Evolutionary conservation across 2,888 invertebrate species (phyloP).

Genomic region (Sesia apiformis): DNA sequence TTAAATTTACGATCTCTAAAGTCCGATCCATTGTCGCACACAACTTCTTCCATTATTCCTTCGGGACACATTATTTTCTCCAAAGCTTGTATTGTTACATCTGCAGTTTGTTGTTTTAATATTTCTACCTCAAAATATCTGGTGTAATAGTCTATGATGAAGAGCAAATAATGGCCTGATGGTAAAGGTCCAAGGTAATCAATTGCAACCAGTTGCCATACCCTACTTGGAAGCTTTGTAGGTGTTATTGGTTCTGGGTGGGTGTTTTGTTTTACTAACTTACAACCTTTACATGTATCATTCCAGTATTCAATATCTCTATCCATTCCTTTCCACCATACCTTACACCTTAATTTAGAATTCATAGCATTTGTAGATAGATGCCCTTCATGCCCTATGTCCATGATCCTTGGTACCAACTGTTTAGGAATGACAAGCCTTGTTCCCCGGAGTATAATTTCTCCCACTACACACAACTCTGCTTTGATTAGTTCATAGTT

Average conservation of each 20-base stretch:
- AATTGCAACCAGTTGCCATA: constrained; percentile 3
- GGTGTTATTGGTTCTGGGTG: constrained; percentile 4
- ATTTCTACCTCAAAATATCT: too few species aligned
- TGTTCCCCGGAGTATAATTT: constrained; percentile 4
- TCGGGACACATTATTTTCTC: constrained; percentile 1
- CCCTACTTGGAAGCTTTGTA: constrained; percentile 3
- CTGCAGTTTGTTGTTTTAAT: not conserved
- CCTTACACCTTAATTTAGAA: constrained; percentile 3
- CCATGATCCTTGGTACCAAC: not conserved
- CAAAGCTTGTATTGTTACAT: constrained; percentile 3
- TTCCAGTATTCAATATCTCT: constrained; percentile 6
- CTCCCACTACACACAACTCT: constrained; percentile 3
- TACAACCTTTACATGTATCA: constrained; percentile 8
- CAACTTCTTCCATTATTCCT: constrained; percentile 4
- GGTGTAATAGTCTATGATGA: constrained; percentile 7
- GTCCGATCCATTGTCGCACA: constrained; percentile 6
- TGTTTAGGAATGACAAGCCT: constrained; percentile 4
- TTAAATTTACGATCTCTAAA: constrained; percentile 5
- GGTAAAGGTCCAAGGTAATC: constrained; percentile 7
- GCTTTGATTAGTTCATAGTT: constrained; percentile 4
- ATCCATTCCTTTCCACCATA: constrained; percentile 7
- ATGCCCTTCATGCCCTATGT: constrained; percentile 8
- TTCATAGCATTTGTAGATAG: constrained; percentile 2
- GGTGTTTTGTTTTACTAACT: too few species aligned
- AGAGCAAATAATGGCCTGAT: constrained; percentile 4